Evolutionary conservation across 2,797 vertebrate species (phyloP), one percentile per base, ranked within the genome.

Genomic region (Enteromius argenteus): DNA sequence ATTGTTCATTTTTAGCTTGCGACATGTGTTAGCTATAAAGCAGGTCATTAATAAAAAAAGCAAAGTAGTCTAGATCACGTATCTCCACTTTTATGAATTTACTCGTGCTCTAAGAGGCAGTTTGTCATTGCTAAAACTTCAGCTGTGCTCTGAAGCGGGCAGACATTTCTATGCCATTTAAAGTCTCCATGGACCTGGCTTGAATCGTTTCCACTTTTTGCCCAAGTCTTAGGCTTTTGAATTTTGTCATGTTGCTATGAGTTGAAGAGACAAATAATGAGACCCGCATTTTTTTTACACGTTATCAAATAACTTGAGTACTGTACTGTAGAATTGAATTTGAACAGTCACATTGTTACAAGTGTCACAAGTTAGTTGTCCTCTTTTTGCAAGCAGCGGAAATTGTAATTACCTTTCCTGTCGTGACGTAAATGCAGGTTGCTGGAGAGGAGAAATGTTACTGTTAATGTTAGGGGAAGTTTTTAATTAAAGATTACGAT

Each of bases 1-100:
- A 92, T 79, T 87, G 37, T 88, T 93, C 93, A 91, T 93, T 92
- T 94, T 93, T 91, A 90, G 90, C 90, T 88, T 87, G 83, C 84
- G 86, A 88, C 90, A 91, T 89, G 90, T 91, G 90, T 88, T 93
- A 85, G 87, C 88, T 88, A 90, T 91, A 92, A 91, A 79, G 86
- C 80, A 79, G 88, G 88, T 85, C 85, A 89, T 91, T 90, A 80
- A 89, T 91, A 80, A 39, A 76, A 91, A 89, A 75, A 77, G 74
- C 58, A 67, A 72, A 39, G 77, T 27, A 86, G 89, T 87, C 85
- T 86, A 90, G 86, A 80, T 87, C 88, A 78, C 83, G 89, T 71
- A 91, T 89, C 83, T 84, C 72, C 87, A 86, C 84, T 84, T 86
- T 87, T 87, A 72, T 69, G 60, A 82, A 84, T 74, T 72, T 79